Evolutionary conservation across 2,797 vertebrate genomes (phyloP), one percentile per base, ranked within the genome.

Genomic region (Acomys russatus): DNA sequence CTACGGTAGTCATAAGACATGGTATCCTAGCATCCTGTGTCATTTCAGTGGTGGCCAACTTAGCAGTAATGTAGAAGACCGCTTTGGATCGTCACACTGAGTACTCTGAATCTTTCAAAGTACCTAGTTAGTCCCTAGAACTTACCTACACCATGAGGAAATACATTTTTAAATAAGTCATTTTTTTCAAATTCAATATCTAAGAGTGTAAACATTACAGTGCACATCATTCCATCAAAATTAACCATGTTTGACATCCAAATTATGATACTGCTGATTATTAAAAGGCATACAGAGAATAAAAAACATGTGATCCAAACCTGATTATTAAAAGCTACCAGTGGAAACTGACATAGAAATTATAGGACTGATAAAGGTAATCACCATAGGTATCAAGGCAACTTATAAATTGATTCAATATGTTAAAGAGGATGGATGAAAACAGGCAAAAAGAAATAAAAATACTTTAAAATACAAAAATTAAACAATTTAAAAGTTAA

Each of bases 261-360:
- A 82, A 90, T 56, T 80, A 88, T 44, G 49, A 61, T 25, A 44
- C 30, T 85, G 35, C 20, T 68, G 51, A 25, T 51, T 88, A 63
- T 92, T 85, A 61, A 2, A 51, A 70, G 44, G 51, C 18, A 74
- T 18, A 23, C 25, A 85, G 68, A 94, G 59, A 91, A 83, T 7
- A 2, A 30, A 49, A 66, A 88, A 96, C 88, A 77, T 61, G 85
- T 59, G 9, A 92, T 44, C 33, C 23, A 92, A 88, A 85, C 20
- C 35, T 90, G 17, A 84, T 89, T 89, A 86, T 70, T 23, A 74
- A 89, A 88, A 90, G n/a, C 2, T 51, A 49, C 74, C 64, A 90
- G 25, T 76, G 66, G 49, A 91, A 96, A 95, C 17, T 68, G 70
- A 88, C 20, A 68, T 44, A 76, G 51, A 87, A 95, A 87, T 83